Conservation (phyloP, 2,888 invertebrate genomes). For the Mimachlamys varia region DNA sequence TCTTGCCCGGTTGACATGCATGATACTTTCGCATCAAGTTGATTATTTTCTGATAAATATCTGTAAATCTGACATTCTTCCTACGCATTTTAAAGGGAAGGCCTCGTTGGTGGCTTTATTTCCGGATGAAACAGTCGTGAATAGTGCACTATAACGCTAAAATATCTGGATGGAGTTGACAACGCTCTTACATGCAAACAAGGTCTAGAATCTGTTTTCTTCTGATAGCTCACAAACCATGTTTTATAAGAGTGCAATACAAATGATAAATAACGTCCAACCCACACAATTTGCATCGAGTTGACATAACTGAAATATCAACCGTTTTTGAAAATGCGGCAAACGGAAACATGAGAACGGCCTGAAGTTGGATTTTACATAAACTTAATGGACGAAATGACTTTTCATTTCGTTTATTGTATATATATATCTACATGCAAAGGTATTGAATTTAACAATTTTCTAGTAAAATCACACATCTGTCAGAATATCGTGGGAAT, state of each 20-base stretch:
- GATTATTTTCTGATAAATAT: neutral
- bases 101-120: neutral
- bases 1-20: neutral
- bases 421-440: neutral
- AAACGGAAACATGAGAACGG: neutral
- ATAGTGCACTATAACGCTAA: neutral
- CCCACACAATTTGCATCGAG: neutral
- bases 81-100: neutral
- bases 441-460: neutral
- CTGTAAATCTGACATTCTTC: neutral
- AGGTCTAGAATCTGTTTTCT: neutral
- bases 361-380: neutral
- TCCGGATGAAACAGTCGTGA: neutral
- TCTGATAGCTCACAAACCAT: neutral
- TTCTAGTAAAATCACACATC: neutral
- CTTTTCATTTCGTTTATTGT: neutral
- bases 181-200: neutral
- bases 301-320: neutral
- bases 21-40: neutral
- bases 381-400: neutral
- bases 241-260: neutral
- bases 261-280: neutral
- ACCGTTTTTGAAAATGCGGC: neutral
- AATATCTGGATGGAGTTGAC: constrained; percentile 22
- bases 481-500: neutral